Conservation (phyloP, 2,888 invertebrate genomes). For the Rugalucina vietnamica region DNA sequence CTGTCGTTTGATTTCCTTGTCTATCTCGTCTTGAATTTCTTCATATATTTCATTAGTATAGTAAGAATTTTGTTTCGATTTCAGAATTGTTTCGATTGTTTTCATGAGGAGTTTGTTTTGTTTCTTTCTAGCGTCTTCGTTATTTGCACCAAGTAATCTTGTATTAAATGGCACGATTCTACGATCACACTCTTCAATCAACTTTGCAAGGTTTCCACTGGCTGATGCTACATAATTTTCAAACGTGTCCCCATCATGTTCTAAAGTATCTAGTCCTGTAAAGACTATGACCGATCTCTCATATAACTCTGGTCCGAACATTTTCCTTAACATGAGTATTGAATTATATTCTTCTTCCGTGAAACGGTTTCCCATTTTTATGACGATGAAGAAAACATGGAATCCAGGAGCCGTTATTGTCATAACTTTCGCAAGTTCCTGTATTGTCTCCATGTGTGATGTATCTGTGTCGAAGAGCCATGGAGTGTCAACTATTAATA, state of each 20-base stretch:
- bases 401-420: not conserved
- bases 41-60: not conserved
- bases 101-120: not conserved
- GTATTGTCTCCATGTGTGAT: not conserved
- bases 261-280: not conserved
- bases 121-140: not conserved
- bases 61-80: not conserved
- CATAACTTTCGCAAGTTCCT: not conserved
- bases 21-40: not conserved
- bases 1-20: no score
- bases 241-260: not conserved
- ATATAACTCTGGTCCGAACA: not conserved
- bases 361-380: not conserved
- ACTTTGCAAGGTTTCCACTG: not conserved
- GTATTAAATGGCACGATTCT: not conserved
- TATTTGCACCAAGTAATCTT: not conserved
- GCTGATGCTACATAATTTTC: not conserved
- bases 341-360: not conserved
- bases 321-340: not conserved
- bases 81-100: not conserved
- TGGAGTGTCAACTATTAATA: not conserved
- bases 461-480: not conserved
- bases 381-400: not conserved
- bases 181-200: not conserved
- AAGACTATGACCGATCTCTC: not conserved